Conservation (phyloP, 2,888 invertebrate genomes). For the Quadriops clusia region DNA sequence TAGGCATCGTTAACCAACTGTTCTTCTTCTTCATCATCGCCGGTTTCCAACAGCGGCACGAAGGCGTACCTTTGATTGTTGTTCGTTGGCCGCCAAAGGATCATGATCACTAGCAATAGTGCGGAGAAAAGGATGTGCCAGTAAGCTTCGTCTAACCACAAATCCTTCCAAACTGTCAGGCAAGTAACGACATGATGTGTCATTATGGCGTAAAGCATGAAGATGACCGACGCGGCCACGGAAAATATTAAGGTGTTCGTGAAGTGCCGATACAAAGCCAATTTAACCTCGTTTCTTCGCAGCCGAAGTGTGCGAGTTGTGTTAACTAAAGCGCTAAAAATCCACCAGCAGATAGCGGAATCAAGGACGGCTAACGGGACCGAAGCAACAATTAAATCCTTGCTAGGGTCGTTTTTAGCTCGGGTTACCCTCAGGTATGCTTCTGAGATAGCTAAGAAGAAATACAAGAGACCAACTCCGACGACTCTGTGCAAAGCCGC, state of each 20-base stretch:
- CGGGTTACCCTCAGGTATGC: constrained; percentile 66
- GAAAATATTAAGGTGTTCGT: constrained; percentile 88
- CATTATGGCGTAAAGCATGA: constrained; percentile 87
- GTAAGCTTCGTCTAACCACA: constrained; percentile 91
- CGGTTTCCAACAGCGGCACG: constrained; percentile 80
- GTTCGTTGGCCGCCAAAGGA: constrained; percentile 89
- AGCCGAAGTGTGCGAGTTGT: constrained; percentile 82
- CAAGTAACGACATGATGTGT: constrained; percentile 65
- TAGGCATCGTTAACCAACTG: constrained; percentile 79
- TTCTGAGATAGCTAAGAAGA: constrained; percentile 74
- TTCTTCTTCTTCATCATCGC: constrained; percentile 68
- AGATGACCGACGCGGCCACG: constrained; percentile 79
- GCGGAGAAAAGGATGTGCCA: constrained; percentile 90
- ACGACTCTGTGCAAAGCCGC: constrained; percentile 80
- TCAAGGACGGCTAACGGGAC: constrained; percentile 80
- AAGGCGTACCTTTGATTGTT: constrained; percentile 94
- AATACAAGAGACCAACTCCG: constrained; percentile 73
- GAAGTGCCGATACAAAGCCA: constrained; percentile 83
- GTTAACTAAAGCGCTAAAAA: constrained; percentile 74
- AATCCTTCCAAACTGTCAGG: constrained; percentile 76
- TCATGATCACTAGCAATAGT: constrained; percentile 82
- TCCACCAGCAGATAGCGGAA: constrained; percentile 89
- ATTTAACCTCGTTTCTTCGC: constrained; percentile 79
- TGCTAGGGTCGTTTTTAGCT: constrained; percentile 49
- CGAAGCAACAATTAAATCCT: constrained; percentile 61